Base-by-base conservation (phyloP, 2,797 vertebrate genomes). In the Myotis vivesi region DNA sequence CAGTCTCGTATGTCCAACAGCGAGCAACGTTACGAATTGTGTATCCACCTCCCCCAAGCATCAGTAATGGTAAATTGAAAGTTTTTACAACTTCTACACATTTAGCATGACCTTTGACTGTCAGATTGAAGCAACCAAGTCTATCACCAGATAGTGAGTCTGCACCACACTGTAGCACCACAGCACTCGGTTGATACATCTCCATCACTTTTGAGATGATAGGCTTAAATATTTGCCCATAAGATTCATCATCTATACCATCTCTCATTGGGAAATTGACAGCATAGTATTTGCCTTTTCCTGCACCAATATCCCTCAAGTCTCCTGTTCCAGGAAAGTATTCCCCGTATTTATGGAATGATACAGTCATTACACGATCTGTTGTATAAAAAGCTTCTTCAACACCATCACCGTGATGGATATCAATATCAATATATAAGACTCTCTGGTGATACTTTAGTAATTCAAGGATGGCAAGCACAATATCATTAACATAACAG, bases 311-410 rank as follows among this genome's bases (percentile, higher is more conserved):
- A 96, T 99, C 99, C 98, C 99, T 98, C 91, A 99, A 99, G 96
- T 99, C 99, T 86, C 99, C 99, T 4, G 99, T 99, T 97, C 99
- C 99, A 25, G 99, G 99, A 97, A 99, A 99, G 97, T 99, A 99
- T 97, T 99, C 99, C 94, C 99, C 99, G 22, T 99, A 5, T 38
- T 38, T 38, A 38, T 38, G 36, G 36, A 38, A 38, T 38, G 36
- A 38, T 38, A 38, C 36, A 38, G 99, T 99, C 99, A 99, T 99
- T 85, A 99, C 99, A 77, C 99, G 98, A 97, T 99, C 99, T 94
- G 99, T 99, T 80, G 99, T 99, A 97, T 99, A 99, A 98, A 99
- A 99, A 66, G 99, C 99, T 98, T 99, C 99, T 98, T 99, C 99
- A 91, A 99, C 99, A 91, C 99, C 99, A 96, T 99, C 99, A 82